phyloP scores from a whole-genome alignment of 2,113 vertebrate species.

The Tichodroma muraria region DNA sequence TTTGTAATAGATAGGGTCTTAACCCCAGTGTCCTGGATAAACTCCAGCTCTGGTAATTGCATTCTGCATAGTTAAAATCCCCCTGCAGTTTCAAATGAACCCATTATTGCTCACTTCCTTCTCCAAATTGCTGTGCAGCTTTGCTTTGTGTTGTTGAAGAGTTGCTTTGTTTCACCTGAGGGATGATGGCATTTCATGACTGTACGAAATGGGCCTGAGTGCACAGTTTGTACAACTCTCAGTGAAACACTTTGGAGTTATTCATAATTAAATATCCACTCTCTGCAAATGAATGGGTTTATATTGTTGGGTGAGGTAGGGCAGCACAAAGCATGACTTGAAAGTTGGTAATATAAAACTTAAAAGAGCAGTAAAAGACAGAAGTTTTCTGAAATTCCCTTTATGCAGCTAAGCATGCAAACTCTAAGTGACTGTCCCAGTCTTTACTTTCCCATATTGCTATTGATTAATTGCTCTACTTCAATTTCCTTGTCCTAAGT shows the following conservation, averaged over 20 bases:
- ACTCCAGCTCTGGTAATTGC: conserved; percentile 59
- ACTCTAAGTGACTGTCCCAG: neutral
- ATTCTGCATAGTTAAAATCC: conserved; percentile 54
- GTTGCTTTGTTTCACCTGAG: conserved; percentile 62
- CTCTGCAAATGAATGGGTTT: conserved; percentile 1
- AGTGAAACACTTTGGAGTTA: neutral
- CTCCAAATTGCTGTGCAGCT: conserved; percentile 20
- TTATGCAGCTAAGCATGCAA: neutral
- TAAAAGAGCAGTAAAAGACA: conserved; percentile 15
- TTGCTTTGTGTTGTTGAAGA: conserved; percentile 44
- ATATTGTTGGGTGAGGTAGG: neutral
- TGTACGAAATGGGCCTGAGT: conserved; percentile 8
- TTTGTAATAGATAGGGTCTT: conserved; percentile 54
- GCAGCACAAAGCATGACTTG: neutral
- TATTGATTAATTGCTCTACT: conserved; percentile 47
- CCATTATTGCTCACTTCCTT: conserved; percentile 59
- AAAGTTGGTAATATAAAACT: conserved; percentile 10
- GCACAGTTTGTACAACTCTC: neutral
- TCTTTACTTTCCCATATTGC: conserved; percentile 18
- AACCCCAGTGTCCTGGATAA: conserved; percentile 55
- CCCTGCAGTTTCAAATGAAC: conserved; percentile 53
- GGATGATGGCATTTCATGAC: conserved; percentile 43
- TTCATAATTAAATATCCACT: conserved; percentile 16
- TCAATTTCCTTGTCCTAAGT: conserved; percentile 47
- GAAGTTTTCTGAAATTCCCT: conserved; percentile 1